Conservation (phyloP, 2,113 vertebrate genomes). For the Vimba vimba region DNA sequence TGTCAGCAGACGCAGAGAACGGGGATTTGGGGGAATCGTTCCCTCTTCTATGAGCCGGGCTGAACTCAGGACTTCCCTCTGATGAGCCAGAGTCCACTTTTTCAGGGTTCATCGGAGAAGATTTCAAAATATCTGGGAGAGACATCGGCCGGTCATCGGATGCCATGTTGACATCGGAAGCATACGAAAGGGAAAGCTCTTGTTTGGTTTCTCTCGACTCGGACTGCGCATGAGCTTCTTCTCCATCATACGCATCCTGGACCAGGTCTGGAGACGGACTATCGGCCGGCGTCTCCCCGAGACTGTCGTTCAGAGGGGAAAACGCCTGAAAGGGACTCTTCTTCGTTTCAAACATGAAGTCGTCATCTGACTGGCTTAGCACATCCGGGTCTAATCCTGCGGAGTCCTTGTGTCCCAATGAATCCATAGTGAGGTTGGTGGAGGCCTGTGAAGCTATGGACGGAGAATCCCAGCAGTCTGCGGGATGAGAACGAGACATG, state of each 20-base stretch:
- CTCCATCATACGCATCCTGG: constrained; percentile 86
- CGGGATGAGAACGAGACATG: constrained; percentile 63
- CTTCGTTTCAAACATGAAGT: constrained; percentile 74
- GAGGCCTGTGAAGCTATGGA: constrained; percentile 69
- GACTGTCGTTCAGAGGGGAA: constrained; percentile 63
- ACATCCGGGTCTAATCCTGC: constrained; percentile 64
- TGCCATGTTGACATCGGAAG: constrained; percentile 79
- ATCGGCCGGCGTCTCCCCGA: constrained; percentile 72
- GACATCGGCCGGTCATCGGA: constrained; percentile 81
- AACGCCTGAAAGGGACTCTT: constrained; percentile 75
- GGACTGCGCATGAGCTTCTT: constrained; percentile 72
- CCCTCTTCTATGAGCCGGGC: constrained; percentile 70
- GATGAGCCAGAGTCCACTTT: constrained; percentile 77
- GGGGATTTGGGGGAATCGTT: constrained; percentile 79
- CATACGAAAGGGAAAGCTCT: constrained; percentile 73
- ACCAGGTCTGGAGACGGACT: constrained; percentile 94
- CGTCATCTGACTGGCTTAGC: constrained; percentile 70
- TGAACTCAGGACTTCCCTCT: constrained; percentile 76
- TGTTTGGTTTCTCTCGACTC: constrained; percentile 75
- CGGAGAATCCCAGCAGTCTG: constrained; percentile 72
- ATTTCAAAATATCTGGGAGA: constrained; percentile 94
- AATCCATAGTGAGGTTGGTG: constrained; percentile 72
- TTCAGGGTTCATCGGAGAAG: constrained; percentile 84
- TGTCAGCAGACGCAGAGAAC: constrained; percentile 68
- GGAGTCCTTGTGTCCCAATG: constrained; percentile 64